Evolutionary conservation across 2,113 vertebrate genomes (phyloP).

Genomic region (Colossoma macropomum): DNA sequence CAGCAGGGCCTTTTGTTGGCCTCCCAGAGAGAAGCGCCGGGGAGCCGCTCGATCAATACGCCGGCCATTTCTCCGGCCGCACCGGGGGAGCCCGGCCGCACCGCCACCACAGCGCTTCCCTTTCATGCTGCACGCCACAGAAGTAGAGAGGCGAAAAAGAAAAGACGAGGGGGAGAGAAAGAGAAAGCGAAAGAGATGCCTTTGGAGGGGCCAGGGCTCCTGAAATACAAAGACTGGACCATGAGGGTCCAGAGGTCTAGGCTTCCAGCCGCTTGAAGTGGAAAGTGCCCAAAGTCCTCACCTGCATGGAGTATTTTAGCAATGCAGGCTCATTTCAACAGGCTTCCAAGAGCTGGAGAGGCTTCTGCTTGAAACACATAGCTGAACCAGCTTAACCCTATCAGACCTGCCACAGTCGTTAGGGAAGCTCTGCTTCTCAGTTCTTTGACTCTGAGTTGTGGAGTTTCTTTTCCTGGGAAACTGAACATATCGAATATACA

Average conservation of each 20-base stretch:
- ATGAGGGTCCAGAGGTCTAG: slow-evolving; percentile 60
- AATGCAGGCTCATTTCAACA: slow-evolving; percentile 35
- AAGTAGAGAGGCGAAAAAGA: slow-evolving; percentile 62
- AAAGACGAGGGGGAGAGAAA: slow-evolving; percentile 53
- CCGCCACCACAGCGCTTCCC: slow-evolving; percentile 64
- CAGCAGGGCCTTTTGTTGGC: slow-evolving; percentile 67
- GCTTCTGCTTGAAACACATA: background rate
- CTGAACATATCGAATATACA: no score
- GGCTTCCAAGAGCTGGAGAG: slow-evolving; percentile 1
- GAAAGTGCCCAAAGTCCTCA: slow-evolving; percentile 55
- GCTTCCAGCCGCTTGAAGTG: slow-evolving; percentile 56
- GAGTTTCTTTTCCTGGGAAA: background rate
- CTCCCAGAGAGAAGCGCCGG: slow-evolving; percentile 60
- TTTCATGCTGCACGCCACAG: slow-evolving; percentile 75
- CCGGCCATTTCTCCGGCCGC: slow-evolving; percentile 64
- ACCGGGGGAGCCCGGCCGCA: slow-evolving; percentile 62
- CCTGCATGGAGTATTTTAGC: slow-evolving; percentile 40
- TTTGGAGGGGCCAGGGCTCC: slow-evolving; percentile 34
- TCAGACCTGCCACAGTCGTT: no score
- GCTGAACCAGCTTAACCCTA: background rate
- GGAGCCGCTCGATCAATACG: slow-evolving; percentile 75
- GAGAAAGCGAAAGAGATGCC: slow-evolving; percentile 38
- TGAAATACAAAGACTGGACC: slow-evolving; percentile 65
- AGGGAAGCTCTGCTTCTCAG: no score
- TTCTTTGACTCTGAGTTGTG: background rate